Percentiles rank a stretch among this genome's conserved stretches.
These are phyloP conservation scores for Artibeus jamaicensis DNA, from an alignment of 2,797 vertebrate species.

Conservation along the genomic window DNA sequence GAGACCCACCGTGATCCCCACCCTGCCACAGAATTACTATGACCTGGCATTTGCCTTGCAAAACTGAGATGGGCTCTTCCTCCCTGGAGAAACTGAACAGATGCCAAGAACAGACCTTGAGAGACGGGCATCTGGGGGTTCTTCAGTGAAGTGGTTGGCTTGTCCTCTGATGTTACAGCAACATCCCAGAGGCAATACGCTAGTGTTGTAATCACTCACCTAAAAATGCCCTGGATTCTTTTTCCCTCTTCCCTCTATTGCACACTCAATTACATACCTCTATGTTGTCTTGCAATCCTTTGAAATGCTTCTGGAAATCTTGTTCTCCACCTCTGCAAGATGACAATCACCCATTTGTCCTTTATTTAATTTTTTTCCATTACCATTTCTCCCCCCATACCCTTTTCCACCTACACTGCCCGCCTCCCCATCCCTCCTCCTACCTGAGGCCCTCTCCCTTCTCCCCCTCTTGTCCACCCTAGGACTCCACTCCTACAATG, in stretches of 20 bases:
- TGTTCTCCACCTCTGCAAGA: neutral
- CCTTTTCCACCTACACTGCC: neutral
- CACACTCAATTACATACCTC: neutral
- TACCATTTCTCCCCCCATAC: neutral
- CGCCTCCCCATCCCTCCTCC: neutral
- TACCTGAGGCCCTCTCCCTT: neutral
- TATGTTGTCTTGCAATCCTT: neutral
- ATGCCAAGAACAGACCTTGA: neutral
- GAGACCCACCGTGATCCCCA: neutral
- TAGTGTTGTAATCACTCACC: too few relatives aligned
- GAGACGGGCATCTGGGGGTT: neutral
- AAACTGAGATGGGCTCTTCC: neutral
- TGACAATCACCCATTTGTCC: neutral
- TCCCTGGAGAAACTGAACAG: neutral
- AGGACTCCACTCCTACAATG: neutral
- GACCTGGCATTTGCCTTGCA: neutral
- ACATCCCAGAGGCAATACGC: neutral
- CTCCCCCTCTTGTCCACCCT: neutral
- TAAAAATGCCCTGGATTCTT: neutral
- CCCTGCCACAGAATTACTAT: neutral
- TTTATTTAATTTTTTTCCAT: neutral
- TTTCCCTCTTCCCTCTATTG: neutral
- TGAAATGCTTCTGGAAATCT: neutral
- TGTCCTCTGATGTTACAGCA: accelerated
- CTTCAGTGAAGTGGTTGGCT: neutral